Percentiles rank a stretch among this genome's conserved stretches.
These are phyloP conservation scores for Spodoptera exigua DNA, from an alignment of 2,888 invertebrate genomes.

Conservation along the genomic window DNA sequence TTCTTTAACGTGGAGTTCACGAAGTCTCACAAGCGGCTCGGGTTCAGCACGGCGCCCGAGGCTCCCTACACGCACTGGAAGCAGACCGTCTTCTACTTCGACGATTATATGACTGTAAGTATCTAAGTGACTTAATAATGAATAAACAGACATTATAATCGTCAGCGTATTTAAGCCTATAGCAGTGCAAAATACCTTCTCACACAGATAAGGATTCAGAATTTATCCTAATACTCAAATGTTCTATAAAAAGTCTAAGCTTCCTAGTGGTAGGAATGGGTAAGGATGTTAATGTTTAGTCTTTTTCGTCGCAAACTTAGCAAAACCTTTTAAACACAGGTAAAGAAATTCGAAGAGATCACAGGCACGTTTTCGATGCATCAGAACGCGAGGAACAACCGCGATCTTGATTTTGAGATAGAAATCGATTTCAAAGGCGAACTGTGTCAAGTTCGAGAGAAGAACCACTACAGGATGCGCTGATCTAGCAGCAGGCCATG, in stretches of 20 bases:
- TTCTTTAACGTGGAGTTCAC: slow-evolving; percentile 99
- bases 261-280: too few species aligned
- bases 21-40: slow-evolving; percentile 99
- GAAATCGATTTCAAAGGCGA: slow-evolving; percentile 98
- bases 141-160: too few species aligned
- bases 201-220: too few species aligned
- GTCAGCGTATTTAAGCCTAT: too few species aligned
- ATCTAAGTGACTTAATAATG: too few species aligned
- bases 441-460: slow-evolving; percentile 94
- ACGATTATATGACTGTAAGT: slow-evolving; percentile 97
- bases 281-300: too few species aligned
- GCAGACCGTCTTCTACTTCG: slow-evolving; percentile 98
- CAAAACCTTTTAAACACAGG: slow-evolving; percentile 67
- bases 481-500: slow-evolving; percentile 79
- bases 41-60: slow-evolving; percentile 99
- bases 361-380: slow-evolving; percentile 97
- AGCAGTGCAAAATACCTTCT: too few species aligned
- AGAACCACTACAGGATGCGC: slow-evolving; percentile 97
- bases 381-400: slow-evolving; percentile 98
- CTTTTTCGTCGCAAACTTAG: slow-evolving; percentile 22
- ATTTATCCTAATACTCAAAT: too few species aligned
- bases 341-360: slow-evolving; percentile 98
- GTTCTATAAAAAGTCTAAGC: too few species aligned
- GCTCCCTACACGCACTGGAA: slow-evolving; percentile 99
- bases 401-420: slow-evolving; percentile 98